Evolutionary conservation across 2,888 invertebrate species (phyloP), one percentile per base, ranked within the genome.

Genomic region (Antheraea yamamai): DNA sequence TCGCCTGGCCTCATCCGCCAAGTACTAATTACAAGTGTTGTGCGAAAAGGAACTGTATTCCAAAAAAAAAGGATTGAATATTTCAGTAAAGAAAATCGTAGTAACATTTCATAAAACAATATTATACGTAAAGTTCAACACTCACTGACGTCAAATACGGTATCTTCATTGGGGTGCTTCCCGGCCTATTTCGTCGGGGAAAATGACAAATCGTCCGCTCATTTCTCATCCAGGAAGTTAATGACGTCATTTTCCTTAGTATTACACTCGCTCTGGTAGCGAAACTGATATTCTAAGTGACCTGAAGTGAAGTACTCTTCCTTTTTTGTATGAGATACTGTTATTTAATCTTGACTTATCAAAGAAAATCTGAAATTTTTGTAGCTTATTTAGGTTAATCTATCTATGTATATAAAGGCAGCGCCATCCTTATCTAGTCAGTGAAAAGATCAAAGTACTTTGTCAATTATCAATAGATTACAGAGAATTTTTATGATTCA

Each of bases 241-340:
- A 77, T 77, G 77, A 76, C 77, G 73, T 64, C 76, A 75, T 74
- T 76, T 75, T 76, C 75, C 64, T 73, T 74, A 74, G 75, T 76
- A 77, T 75, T 75, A 76, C 75, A 75, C 73, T 75, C 58, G 72
- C 20, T 66, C 55, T 71, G 71, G 70, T 39, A 74, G 71, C 47
- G 47, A 74, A 70, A 55, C 64, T 68, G 35, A 72, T 55, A 55
- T 66, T 51, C 66, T 66, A 30, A 68, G 64, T 35, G 68, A 12
- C 35, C 47, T 20, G 68, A 68, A 26, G 52, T 35, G 70, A 16
- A 35, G 52, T 61, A n/a, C 61, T 23, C 61, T 20, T 20, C 47
- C 18, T 10, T 55, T 58, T 58, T n/a, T 58, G 8, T 58, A n/a
- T n/a, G n/a, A 58, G 20, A 52, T 52, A 52, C n/a, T n/a, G n/a